Base-by-base conservation (phyloP, 2,888 invertebrate species). In the Dicranocentrus wangi region DNA sequence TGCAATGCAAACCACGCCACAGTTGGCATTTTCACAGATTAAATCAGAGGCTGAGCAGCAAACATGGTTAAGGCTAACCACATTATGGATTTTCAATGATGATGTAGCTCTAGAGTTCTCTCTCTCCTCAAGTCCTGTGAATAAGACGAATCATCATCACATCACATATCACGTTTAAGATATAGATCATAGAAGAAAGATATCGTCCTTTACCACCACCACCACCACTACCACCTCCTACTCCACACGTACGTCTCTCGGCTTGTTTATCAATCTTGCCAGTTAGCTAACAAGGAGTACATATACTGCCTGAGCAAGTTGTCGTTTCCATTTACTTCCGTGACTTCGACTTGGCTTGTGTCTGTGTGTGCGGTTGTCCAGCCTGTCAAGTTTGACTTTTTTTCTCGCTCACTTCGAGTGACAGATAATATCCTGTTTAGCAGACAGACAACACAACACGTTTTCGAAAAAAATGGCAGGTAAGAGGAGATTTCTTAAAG, bases 301-400 rank as follows among this genome's bases (percentile, higher is more conserved):
- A 78, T 78, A 78, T 71, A 78, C 39, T 70, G 71, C 55, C 43
- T 65, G 79, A 25, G 15, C 28, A 76, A 21, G 70, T 55, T 39
- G 60, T 21, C 60, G 43, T 32, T 68, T 51, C 32, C 84, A 83
- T 80, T 84, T 83, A 82, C 82, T 84, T 82, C 82, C 84, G 83
- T 81, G 82, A 76, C 84, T 78, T 68, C 79, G 80, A 47, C 70
- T 68, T 66, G 72, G 73, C 63, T 58, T 70, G 75, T 47, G 53
- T 69, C 47, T 63, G 28, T 42, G 63, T 60, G 71, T 61, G 72
- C 51, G 42, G 51, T 65, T 61, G 63, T 65, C 65, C 53, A 42
- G 17, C 51, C 51, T 72, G 66, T 71, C 68, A 77, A 58, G 65
- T 55, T 75, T n/a, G n/a, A n/a, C 32, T 32, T 32, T 32, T n/a